Conservation (phyloP, 2,797 vertebrate genomes). For the Eleutherodactylus coqui region DNA sequence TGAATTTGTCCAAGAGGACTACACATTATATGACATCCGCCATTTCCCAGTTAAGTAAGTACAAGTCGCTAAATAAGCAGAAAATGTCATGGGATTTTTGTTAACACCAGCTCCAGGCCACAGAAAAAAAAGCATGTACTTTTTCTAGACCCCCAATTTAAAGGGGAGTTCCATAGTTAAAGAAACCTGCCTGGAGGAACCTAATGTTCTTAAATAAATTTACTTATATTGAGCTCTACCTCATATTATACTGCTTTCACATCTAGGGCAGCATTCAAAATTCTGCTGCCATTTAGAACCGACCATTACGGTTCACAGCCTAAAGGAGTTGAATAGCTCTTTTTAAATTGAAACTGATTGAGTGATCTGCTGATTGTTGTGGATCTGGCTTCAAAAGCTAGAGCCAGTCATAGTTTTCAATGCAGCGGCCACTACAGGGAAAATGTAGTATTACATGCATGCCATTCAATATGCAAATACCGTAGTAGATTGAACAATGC, state of each 20-base stretch:
- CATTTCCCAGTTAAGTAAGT: conserved; percentile 89
- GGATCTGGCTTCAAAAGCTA: neutral
- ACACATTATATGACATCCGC: conserved; percentile 84
- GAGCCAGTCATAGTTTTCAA: neutral
- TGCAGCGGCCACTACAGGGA: neutral
- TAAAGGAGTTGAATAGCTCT: neutral
- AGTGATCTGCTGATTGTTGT: neutral
- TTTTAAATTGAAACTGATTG: neutral
- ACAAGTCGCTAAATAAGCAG: conserved; percentile 69
- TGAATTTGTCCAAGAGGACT: conserved; percentile 85
- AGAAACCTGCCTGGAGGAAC: neutral
- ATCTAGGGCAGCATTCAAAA: neutral
- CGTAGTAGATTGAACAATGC: no score
- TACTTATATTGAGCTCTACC: neutral
- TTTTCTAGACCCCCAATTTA: neutral
- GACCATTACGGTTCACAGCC: neutral
- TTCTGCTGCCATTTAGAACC: neutral
- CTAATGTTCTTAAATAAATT: neutral
- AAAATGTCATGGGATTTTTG: conserved; percentile 13
- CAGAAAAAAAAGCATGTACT: neutral
- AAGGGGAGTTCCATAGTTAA: neutral
- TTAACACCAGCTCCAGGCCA: neutral
- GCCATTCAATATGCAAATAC: no score
- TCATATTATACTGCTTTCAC: neutral
- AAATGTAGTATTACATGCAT: neutral